Evolutionary conservation across 2,888 invertebrate genomes (phyloP), one percentile per base, ranked within the genome.

Genomic region (Seira sanloemensis): DNA sequence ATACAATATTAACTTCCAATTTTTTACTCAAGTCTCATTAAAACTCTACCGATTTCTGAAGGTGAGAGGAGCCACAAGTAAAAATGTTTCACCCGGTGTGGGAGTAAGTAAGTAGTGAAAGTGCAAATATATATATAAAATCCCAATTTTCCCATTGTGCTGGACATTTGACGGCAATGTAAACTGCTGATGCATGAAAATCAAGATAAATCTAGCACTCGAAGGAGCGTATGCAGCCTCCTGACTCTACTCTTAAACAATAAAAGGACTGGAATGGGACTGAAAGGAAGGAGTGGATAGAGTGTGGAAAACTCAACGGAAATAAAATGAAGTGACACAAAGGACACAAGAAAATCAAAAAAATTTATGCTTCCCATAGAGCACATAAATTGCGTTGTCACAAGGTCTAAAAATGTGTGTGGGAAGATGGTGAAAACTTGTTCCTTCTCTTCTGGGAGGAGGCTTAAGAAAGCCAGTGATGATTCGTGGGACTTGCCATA

Each of bases 371-470:
- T 79, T 71, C 79, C 75, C 84, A 71, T 76, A 78, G 66, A 84
- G 78, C 84, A 78, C 84, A 84, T 84, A 84, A 84, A 84, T 84
- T 79, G 84, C 78, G 79, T 84, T 79, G 84, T 84, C 79, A 84
- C 23, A 68, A 23, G 24, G 67, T 58, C 54, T 65, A 25, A 81
- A 75, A 50, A 72, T 72, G 27, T 18, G 65, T 65, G 37, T 54
- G 58, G 25, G 58, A 58, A 37, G 37, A 37, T 7, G 12, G 37
- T 12, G 58, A 58, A 58, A 58, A 37, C 37, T 37, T 37, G n/a
- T 37, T 37, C 37, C 12, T 37, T 37, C 37, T 37, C 37, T 37
- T 37, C 37, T n/a, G 7, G 37, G 37, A 37, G 37, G 37, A n/a
- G n/a, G 37, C 12, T 37, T 37, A n/a, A n/a, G 58, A 18, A 58